Base-by-base conservation (phyloP, 2,113 vertebrate species). In the Phoxinus phoxinus region DNA sequence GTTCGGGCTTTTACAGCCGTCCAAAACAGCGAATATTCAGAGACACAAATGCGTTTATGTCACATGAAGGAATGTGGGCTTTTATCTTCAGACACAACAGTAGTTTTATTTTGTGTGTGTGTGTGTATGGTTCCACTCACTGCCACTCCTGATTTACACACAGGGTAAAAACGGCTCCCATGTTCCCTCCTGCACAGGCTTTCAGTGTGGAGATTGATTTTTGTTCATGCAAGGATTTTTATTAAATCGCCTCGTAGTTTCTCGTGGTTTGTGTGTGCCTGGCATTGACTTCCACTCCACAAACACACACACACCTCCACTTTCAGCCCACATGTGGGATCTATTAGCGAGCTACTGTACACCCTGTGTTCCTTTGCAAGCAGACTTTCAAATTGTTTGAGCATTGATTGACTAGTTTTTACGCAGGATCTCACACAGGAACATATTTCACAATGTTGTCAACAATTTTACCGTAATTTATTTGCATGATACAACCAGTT, bases 271-370 rank as follows among this genome's bases (percentile, higher is more conserved):
- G 17, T 85, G 41, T 78, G 51, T 46, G 81, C 30, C 53, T 74
- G 13, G 56, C 23, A 44, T 25, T 37, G 83, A 76, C 83, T 69
- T 69, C 9, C 4, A 32, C 65, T 65, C 56, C 59, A 75, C 44
- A 51, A 1, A 51, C 48, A 51, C 13, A 63, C 46, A 41, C 53
- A 77, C 41, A 44, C 19, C 58, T 30, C 25, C 10, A 2, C 78
- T 59, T 90, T 91, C 77, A 23, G 88, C 91, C 84, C 90, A 93
- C 94, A 94, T 95, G 94, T 94, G 93, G 94, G 90, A 94, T 87
- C 90, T 86, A 94, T 94, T 95, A 94, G 90, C 81, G 75, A 87
- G 93, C 94, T 94, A 94, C 94, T 94, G 94, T 95, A 94, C 88
- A 91, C 90, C 87, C 87, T 91, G 25, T 59, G 30, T 76, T 84